Evolutionary conservation across 2,113 vertebrate genomes (phyloP).

Genomic region (Pampusana beccarii): DNA sequence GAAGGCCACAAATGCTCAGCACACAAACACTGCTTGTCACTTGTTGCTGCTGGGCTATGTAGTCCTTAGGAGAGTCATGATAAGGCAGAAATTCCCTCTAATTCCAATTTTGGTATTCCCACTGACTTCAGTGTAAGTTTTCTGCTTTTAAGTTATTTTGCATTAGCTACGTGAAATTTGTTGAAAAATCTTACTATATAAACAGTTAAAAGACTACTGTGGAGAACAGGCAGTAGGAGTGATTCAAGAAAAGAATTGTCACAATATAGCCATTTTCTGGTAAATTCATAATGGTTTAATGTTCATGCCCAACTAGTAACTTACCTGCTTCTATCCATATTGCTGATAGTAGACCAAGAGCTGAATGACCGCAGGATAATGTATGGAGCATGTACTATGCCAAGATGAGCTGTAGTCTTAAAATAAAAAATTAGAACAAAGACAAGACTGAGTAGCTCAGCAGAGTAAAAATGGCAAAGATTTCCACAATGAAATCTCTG

Average conservation of each 20-base stretch:
- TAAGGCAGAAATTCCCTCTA: not conserved
- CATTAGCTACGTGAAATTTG: not conserved
- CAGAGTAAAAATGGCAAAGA: not conserved
- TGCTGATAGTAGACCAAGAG: not conserved
- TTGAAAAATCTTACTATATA: not conserved
- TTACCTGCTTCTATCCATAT: not conserved
- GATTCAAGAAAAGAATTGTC: not conserved
- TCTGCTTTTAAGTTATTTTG: not conserved
- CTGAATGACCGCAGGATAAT: not conserved
- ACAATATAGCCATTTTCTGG: not conserved
- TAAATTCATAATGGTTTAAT: not conserved
- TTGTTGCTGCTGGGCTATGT: not conserved
- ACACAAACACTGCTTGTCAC: not conserved
- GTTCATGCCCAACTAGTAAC: not conserved
- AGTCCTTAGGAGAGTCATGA: not conserved
- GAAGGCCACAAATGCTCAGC: not conserved
- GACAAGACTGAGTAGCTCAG: not conserved
- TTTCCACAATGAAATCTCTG: not conserved
- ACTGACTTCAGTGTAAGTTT: not conserved
- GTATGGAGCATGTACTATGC: accelerated
- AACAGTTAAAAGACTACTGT: not conserved
- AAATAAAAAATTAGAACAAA: not conserved
- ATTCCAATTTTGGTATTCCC: not conserved
- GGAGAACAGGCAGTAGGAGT: not conserved
- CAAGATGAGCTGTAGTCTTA: not conserved